These are phyloP conservation scores for Neodiprion virginianus DNA, from an alignment of 1,140 invertebrate species.

Conservation along the genomic window DNA sequence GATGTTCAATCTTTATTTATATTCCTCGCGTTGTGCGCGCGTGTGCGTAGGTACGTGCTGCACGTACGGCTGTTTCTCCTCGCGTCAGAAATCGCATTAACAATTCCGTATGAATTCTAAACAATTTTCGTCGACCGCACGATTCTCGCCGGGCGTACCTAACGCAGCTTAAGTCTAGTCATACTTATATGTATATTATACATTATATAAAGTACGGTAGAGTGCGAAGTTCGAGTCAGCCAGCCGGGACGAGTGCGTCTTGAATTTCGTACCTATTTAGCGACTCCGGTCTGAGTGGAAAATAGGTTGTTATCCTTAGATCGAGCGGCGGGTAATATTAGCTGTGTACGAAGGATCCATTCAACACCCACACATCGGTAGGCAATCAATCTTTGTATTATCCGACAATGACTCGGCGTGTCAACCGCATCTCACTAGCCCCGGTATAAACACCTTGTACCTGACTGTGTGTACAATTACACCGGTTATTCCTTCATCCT, in stretches of 20 bases:
- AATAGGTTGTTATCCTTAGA: conserved; percentile 5
- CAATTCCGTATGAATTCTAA: neutral
- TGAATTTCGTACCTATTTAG: too few species aligned
- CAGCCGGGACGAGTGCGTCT: too few species aligned
- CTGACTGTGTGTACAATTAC: neutral
- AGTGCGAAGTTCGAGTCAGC: too few species aligned
- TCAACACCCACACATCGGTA: neutral
- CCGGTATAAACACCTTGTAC: neutral
- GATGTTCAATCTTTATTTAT: too few species aligned
- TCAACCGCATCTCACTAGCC: neutral
- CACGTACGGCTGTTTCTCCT: neutral
- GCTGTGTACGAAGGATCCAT: neutral
- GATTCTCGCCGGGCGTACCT: neutral
- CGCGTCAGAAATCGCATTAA: neutral
- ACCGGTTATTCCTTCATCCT: neutral
- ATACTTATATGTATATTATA: too few species aligned
- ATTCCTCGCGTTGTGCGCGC: too few species aligned
- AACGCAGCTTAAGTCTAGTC: neutral
- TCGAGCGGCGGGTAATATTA: neutral
- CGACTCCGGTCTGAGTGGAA: neutral
- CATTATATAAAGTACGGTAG: too few species aligned
- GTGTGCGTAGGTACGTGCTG: neutral
- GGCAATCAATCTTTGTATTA: neutral
- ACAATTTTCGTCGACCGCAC: neutral
- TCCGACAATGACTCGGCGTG: neutral